Percentiles rank a stretch among this genome's conserved stretches.
Evolutionary conservation across 2,797 vertebrate genomes (phyloP).

Genomic region (Cyclopterus lumpus): DNA sequence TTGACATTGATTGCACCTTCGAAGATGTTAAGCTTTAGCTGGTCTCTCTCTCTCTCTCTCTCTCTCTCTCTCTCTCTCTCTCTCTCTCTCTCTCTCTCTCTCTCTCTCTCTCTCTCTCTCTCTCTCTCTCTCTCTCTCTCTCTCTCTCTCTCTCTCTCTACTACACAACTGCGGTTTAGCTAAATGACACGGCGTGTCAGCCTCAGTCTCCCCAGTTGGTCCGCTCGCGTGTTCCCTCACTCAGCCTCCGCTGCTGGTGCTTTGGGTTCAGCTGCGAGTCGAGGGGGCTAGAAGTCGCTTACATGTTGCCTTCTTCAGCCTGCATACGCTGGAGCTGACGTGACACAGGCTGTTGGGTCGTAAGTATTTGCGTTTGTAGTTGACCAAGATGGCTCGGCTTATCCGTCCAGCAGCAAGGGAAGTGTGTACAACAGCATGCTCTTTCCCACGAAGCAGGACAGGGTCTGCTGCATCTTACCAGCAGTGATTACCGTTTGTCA

Average conservation of each 20-base stretch:
- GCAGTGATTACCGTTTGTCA: neutral
- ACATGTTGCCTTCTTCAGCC: slow-evolving; percentile 5
- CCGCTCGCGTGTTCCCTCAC: neutral
- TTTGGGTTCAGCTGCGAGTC: neutral
- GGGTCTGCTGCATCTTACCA: neutral
- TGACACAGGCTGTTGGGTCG: neutral
- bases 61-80: neutral
- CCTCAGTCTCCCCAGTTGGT: neutral
- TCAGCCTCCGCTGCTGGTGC: slow-evolving; percentile 18
- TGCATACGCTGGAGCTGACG: neutral
- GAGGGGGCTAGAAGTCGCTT: slow-evolving; percentile 32
- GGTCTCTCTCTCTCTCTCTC: neutral
- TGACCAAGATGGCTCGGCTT: neutral
- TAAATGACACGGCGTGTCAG: neutral
- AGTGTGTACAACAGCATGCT: neutral
- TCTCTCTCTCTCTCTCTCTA: neutral
- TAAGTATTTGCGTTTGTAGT: slow-evolving; percentile 9
- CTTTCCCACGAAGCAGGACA: neutral
- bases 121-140: neutral
- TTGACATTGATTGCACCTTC: neutral
- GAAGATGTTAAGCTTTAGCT: neutral
- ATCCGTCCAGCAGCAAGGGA: neutral
- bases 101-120: neutral
- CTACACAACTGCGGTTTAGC: neutral
- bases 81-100: neutral